Evolutionary conservation across 2,113 vertebrate species (phyloP), one percentile per base, ranked within the genome.

Genomic region (Trichechus manatus): DNA sequence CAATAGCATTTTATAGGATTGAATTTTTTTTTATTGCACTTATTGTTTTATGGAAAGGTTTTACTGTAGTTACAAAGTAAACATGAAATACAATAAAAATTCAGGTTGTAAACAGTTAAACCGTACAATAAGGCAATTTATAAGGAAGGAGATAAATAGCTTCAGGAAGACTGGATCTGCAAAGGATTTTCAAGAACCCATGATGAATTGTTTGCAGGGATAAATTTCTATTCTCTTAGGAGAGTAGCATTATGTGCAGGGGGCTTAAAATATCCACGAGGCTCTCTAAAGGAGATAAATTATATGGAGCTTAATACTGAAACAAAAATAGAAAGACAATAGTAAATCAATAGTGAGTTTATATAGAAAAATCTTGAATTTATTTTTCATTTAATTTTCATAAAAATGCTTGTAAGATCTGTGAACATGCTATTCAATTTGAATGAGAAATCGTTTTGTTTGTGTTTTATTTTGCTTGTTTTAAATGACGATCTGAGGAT

Each of bases 271-370:
- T 50, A 92, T 83, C 72, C 50, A 25, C 1, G 42, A 92, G 19
- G 0, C 19, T 87, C 42, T 44, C 25, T 83, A 86, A 93, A 36
- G 74, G 50, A 93, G 78, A 93, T 56, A 82, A 72, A 82, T 91
- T 93, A 88, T 50, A 72, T 15, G 42, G 50, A 66, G 15, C 66
- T 94, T 91, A 85, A 75, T 70, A 61, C 23, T 87, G 61, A 93
- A 95, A 53, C 70, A 94, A 3, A 95, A 96, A 64, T 77, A 81
- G 39, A 70, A 83, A 50, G 44, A 87, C 47, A 74, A 42, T 79
- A 44, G 23, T 94, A 97, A 92, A 77, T 90, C 77, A 95, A 74
- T 96, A 61, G 87, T 64, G n/a, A 83, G 56, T 95, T 90, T 81
- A 81, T 74, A 82, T 27, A 91, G 81, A 79, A 82, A 97, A 81